phyloP scores from a whole-genome alignment of 2,113 vertebrate species.

The Mus spicilegus region DNA sequence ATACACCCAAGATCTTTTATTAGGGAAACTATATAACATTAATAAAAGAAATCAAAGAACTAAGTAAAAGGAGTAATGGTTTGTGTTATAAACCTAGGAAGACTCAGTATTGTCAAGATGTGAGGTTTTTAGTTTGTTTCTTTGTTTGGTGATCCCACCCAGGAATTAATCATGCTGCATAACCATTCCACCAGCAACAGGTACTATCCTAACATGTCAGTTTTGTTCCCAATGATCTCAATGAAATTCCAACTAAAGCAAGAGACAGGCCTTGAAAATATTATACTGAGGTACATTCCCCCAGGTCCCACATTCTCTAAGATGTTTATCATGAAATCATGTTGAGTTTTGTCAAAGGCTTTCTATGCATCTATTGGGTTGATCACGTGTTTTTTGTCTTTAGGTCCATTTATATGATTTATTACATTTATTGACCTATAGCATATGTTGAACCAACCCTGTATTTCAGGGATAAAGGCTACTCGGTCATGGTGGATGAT shows the following conservation, averaged over 20 bases:
- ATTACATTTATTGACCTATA: not conserved
- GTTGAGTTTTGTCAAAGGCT: not conserved
- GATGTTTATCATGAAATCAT: not conserved
- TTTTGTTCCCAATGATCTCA: not conserved
- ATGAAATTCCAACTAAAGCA: not conserved
- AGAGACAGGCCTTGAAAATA: not conserved
- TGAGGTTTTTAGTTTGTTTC: not conserved
- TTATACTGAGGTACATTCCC: not conserved
- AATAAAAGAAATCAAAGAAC: not conserved
- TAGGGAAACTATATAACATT: not conserved
- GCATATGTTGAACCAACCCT: not conserved
- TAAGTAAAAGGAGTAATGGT: not conserved
- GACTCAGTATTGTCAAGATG: not conserved
- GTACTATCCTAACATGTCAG: not conserved
- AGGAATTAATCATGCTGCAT: not conserved
- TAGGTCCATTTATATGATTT: not conserved
- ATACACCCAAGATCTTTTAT: not conserved
- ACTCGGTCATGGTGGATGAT: not conserved
- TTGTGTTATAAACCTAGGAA: not conserved
- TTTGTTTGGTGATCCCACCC: not conserved
- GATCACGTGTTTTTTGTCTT: not conserved
- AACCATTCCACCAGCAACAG: not conserved
- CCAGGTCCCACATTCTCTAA: not conserved
- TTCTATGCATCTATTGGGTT: not conserved
- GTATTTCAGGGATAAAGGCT: not conserved